Evolutionary conservation across 2,888 invertebrate species (phyloP).

Genomic region (Cenopis cana): DNA sequence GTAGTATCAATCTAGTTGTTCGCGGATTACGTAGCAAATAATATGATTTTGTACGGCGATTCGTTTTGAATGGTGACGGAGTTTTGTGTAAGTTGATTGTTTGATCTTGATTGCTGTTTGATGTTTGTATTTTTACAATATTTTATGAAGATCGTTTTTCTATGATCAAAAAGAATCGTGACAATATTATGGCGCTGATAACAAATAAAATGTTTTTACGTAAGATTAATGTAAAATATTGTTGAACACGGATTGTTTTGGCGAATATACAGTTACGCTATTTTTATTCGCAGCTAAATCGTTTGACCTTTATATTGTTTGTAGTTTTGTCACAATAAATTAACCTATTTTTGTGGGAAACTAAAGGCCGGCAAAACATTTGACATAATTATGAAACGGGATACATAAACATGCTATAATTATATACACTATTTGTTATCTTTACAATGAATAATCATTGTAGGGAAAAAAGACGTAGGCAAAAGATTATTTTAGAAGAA

Average conservation of each 20-base stretch:
- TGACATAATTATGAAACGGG: too few species aligned
- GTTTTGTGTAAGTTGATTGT: slow-evolving; percentile 50
- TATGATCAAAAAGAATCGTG: slow-evolving; percentile 1
- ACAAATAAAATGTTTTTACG: slow-evolving; percentile 2
- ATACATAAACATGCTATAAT: too few species aligned
- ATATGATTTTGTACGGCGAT: slow-evolving; percentile 85
- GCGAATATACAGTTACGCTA: neutral
- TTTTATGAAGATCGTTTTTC: neutral
- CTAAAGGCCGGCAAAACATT: too few species aligned
- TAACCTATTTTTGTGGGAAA: too few species aligned
- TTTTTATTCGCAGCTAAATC: too few species aligned
- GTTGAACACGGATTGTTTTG: neutral
- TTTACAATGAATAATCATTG: too few species aligned
- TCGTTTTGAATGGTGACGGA: slow-evolving; percentile 80
- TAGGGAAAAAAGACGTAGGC: too few species aligned
- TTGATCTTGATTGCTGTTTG: slow-evolving; percentile 59
- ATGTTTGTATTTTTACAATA: slow-evolving; percentile 11
- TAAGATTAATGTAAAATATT: neutral
- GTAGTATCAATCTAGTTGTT: slow-evolving; percentile 85
- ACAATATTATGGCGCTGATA: slow-evolving; percentile 11
- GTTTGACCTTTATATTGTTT: too few species aligned
- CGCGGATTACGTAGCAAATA: slow-evolving; percentile 85
- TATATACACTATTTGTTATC: too few species aligned
- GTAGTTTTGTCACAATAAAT: too few species aligned
- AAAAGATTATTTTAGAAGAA: too few species aligned